These are phyloP conservation scores for Cephalopholis sonnerati DNA, from an alignment of 2,113 vertebrate species.

Conservation along the genomic window DNA sequence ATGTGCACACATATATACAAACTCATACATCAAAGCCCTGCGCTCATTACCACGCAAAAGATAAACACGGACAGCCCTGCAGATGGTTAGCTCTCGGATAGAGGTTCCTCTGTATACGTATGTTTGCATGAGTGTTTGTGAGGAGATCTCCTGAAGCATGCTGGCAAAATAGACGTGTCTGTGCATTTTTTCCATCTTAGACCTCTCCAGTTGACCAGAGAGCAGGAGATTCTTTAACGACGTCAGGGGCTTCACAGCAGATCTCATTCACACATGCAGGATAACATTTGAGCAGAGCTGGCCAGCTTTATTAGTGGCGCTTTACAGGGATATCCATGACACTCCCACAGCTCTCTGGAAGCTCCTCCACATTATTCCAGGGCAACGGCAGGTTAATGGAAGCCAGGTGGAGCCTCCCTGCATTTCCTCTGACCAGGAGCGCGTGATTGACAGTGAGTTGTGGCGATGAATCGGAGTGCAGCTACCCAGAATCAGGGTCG, in stretches of 20 bases:
- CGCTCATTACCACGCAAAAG: conserved; percentile 58
- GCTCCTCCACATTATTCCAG: conserved; percentile 71
- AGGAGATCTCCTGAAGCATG: conserved; percentile 37
- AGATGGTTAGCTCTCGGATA: conserved; percentile 63
- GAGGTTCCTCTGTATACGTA: conserved; percentile 55
- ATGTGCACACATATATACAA: conserved; percentile 66
- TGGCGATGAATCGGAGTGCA: conserved; percentile 59
- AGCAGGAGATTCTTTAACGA: conserved; percentile 42
- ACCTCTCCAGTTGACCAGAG: conserved; percentile 48
- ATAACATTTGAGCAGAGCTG: conserved; percentile 37
- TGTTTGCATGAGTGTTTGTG: conserved; percentile 63
- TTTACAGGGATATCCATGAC: conserved; percentile 69
- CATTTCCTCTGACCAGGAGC: conserved; percentile 53
- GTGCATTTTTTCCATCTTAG: conserved; percentile 38
- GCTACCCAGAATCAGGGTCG: conserved; percentile 58
- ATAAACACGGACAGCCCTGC: conserved; percentile 71
- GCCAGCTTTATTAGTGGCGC: conserved; percentile 63
- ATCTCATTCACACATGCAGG: conserved; percentile 56
- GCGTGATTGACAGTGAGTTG: conserved; percentile 73
- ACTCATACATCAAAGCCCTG: conserved; percentile 63
- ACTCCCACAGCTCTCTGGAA: conserved; percentile 59
- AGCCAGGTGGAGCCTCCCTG: conserved; percentile 71
- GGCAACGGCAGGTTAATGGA: conserved; percentile 77
- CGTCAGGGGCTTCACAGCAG: conserved; percentile 44
- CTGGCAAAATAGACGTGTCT: conserved; percentile 49